phyloP scores from a whole-genome alignment of 2,888 invertebrate species.

The Drosophila vallismaia region DNA sequence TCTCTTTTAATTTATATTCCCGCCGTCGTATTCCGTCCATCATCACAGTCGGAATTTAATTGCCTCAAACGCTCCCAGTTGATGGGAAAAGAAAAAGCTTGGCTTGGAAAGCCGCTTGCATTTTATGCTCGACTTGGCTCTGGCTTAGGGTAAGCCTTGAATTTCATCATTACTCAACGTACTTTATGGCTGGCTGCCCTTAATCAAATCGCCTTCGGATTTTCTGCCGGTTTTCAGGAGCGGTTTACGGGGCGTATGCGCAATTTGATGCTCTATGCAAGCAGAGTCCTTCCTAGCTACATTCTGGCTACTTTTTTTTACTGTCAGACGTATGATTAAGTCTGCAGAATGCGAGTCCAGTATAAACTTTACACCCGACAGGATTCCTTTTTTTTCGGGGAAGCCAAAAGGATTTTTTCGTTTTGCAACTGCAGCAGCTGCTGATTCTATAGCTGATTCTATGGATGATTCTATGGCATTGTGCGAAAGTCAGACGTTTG shows the following conservation, averaged over 20 bases:
- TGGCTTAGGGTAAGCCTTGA: slow-evolving; percentile 56
- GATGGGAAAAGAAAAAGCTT: slow-evolving; percentile 17
- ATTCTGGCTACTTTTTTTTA: slow-evolving; percentile 41
- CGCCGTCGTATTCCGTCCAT: slow-evolving; percentile 48
- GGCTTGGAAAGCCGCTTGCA: slow-evolving; percentile 20
- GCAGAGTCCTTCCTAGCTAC: neutral
- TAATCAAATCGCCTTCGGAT: slow-evolving; percentile 61
- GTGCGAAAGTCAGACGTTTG: slow-evolving; percentile 18
- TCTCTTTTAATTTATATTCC: slow-evolving; percentile 49
- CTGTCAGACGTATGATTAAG: slow-evolving; percentile 56
- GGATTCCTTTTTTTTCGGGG: slow-evolving; percentile 28
- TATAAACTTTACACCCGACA: slow-evolving; percentile 51
- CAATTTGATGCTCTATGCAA: slow-evolving; percentile 52
- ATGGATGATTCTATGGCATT: slow-evolving; percentile 23
- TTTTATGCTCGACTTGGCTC: slow-evolving; percentile 31
- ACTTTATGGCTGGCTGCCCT: slow-evolving; percentile 53
- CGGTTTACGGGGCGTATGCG: slow-evolving; percentile 52
- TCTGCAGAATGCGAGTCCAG: slow-evolving; percentile 26
- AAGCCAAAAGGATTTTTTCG: neutral
- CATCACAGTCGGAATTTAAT: slow-evolving; percentile 58
- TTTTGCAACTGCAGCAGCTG: slow-evolving; percentile 13
- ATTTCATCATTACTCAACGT: slow-evolving; percentile 43
- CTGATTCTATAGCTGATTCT: slow-evolving; percentile 20
- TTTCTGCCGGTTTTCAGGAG: slow-evolving; percentile 14
- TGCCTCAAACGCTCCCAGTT: slow-evolving; percentile 49